Conservation (phyloP, 1,140 invertebrate genomes). For the Drosophila mayri region DNA sequence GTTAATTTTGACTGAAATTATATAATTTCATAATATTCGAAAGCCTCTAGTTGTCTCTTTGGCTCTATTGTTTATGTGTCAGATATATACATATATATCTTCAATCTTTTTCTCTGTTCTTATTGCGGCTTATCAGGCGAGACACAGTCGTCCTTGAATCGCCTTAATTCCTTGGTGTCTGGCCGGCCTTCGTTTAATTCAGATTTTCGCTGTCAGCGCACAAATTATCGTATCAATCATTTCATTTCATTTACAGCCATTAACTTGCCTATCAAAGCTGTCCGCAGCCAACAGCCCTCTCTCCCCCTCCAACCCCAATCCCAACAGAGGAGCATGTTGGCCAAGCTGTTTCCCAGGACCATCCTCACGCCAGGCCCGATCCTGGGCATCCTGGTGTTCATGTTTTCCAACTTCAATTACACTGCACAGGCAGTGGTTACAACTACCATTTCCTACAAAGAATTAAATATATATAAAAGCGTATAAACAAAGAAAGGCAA, state of each 20-base stretch:
- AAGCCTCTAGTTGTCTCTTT: background rate
- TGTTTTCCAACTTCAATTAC: constrained; percentile 30
- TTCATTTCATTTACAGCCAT: constrained; percentile 35
- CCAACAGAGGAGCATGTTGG: constrained; percentile 5
- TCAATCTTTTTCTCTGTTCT: background rate
- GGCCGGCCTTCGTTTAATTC: constrained; percentile 7
- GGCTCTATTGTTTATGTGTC: background rate
- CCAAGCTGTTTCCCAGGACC: constrained; percentile 23
- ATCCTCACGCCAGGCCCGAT: background rate
- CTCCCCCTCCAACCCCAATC: background rate
- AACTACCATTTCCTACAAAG: constrained; percentile 4
- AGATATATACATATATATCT: background rate
- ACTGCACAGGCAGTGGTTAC: constrained; percentile 25
- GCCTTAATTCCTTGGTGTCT: constrained; percentile 13
- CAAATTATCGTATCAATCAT: constrained; percentile 41
- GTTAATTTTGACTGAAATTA: background rate
- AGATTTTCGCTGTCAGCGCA: constrained; percentile 27
- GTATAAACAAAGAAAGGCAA: constrained; percentile 1
- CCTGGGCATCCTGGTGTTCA: background rate
- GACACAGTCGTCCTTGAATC: constrained; percentile 9
- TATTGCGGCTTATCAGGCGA: constrained; percentile 2
- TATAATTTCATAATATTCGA: background rate
- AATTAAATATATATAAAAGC: background rate
- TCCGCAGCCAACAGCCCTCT: background rate
- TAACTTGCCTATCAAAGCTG: constrained; percentile 32